These are phyloP conservation scores for Cheilosia grossa DNA, from an alignment of 2,888 invertebrate species.

Conservation along the genomic window DNA sequence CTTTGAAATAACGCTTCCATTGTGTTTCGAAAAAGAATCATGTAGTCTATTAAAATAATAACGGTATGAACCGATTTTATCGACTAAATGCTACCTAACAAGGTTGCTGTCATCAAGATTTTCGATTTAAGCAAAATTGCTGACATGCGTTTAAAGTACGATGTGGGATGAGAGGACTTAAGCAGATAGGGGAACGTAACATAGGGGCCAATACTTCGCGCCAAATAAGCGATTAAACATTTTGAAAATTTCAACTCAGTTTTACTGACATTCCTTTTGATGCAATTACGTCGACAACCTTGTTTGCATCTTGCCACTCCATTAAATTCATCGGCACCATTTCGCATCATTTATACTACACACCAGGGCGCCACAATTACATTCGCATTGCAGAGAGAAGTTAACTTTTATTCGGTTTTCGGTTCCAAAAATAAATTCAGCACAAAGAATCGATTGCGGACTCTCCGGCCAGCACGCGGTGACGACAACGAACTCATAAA, in stretches of 20 bases:
- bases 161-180: too few species aligned
- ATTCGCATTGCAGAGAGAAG: not conserved
- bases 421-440: constrained; percentile 12
- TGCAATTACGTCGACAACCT: constrained; percentile 4
- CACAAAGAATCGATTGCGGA: not conserved
- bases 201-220: not conserved
- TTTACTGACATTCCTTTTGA: constrained; percentile 13
- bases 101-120: too few species aligned
- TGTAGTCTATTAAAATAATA: too few species aligned
- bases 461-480: not conserved
- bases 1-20: too few species aligned
- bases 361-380: not conserved
- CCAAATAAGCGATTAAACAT: not conserved
- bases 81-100: too few species aligned
- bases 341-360: not conserved
- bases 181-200: too few species aligned
- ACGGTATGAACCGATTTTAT: too few species aligned
- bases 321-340: constrained; percentile 16
- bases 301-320: not conserved
- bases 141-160: too few species aligned
- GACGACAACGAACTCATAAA: constrained; percentile 34
- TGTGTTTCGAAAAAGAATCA: too few species aligned
- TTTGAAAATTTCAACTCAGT: not conserved
- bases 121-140: too few species aligned
- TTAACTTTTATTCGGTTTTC: constrained; percentile 9